A percentile compares a stretch with the other conserved stretches of the same genome.
These are phyloP conservation scores for Drosophila dives DNA, from an alignment of 2,888 invertebrate species.

Conservation along the genomic window DNA sequence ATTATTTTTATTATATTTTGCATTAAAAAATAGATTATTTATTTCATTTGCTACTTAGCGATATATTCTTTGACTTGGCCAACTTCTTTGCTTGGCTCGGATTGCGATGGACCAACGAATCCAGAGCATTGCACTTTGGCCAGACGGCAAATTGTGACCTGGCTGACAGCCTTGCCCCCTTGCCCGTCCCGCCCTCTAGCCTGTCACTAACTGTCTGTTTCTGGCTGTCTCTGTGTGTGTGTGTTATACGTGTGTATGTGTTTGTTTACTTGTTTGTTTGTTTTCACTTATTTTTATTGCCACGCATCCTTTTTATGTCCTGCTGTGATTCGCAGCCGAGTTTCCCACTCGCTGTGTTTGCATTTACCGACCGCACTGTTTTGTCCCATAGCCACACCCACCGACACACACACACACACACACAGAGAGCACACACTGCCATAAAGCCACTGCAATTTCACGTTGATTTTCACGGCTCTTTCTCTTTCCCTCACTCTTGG, in stretches of 20 bases:
- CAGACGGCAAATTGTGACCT: conserved; percentile 54
- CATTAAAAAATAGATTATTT: conserved; percentile 4
- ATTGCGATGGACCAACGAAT: conserved; percentile 35
- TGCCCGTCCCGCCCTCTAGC: conserved; percentile 12
- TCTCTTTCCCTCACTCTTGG: background rate
- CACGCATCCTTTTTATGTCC: conserved; percentile 71
- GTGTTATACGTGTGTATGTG: background rate
- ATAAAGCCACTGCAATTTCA: conserved; percentile 33
- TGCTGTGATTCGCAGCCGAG: conserved; percentile 64
- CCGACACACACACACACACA: conserved; percentile 1
- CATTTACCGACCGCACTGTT: conserved; percentile 60
- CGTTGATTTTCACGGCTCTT: conserved; percentile 48
- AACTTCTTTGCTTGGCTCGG: background rate
- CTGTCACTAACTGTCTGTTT: conserved; percentile 39
- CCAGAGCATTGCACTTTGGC: conserved; percentile 50
- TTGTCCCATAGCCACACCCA: conserved; percentile 43
- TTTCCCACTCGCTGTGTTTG: conserved; percentile 48
- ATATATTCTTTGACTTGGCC: background rate
- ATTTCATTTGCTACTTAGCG: conserved; percentile 14
- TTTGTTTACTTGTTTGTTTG: conserved; percentile 43
- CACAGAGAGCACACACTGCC: conserved; percentile 1
- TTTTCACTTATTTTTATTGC: conserved; percentile 70
- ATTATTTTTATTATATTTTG: too few relatives aligned
- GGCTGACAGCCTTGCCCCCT: background rate
- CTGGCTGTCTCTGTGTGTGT: conserved; percentile 14